Evolutionary conservation across 2,797 vertebrate species (phyloP), one percentile per base, ranked within the genome.

Genomic region (Allobates femoralis): DNA sequence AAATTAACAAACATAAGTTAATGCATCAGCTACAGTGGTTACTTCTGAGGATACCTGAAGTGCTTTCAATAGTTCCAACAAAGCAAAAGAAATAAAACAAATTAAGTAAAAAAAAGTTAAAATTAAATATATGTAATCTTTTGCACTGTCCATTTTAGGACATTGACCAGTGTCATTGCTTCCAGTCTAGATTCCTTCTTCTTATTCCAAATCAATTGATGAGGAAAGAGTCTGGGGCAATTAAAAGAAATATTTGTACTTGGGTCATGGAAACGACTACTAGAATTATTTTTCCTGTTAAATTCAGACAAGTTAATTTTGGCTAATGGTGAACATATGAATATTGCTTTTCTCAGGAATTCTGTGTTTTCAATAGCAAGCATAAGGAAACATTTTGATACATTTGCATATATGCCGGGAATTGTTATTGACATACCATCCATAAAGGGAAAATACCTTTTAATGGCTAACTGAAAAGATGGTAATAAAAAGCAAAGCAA

Each of bases 1-100:
- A 14, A n/a, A n/a, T 46, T 84, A 76, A 84, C 37, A 76, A 51
- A 64, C 55, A 67, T 81, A 23, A 32, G 28, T 66, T 67, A 69
- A n/a, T 16, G n/a, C 21, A 55, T 50, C 51, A 10, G 10, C 14
- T 55, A 53, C 8, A 15, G n/a, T 21, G 26, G 69, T 46, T 46
- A 41, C 69, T 73, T 0, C 37, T 14, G 64, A 67, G 64, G 14
- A 30, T 67, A 16, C 16, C 30, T 67, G 14, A 67, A 30, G 32
- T 67, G n/a, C n/a, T 62, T 62, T 62, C 23, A 12, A 10, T 28
- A 30, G 16, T 28, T 28, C 26, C 3, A 67, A 53, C n/a, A 15
- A 15, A 15, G 51, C 51, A 15, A 53, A 53, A 53, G 51, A 53
- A 53, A 53, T 15, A 53, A 53, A 18, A 53, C 12, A 18, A 53